Evolutionary conservation across 2,797 vertebrate genomes (phyloP), one percentile per base, ranked within the genome.

Genomic region (Spea hammondii): DNA sequence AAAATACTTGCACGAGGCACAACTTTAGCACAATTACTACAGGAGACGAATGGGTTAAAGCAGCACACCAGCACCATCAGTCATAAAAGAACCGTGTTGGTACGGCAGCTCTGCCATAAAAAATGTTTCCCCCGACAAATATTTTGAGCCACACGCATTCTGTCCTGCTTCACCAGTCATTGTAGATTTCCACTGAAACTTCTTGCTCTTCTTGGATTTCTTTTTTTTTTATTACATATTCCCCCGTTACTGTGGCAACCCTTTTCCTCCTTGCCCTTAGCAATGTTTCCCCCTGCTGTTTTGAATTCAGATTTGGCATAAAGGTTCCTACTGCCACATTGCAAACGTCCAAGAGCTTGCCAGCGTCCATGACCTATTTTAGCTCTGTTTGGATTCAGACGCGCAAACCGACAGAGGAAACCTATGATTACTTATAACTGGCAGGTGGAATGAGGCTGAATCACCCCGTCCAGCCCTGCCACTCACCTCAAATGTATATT

Each of bases 171-270:
- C 14, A 13, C 47, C 48, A 50, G 13, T 71, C 74, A 82, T 67
- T 75, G 77, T 79, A 82, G 8, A 5, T 73, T 83, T 82, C 71
- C 77, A 83, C 17, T 44, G 8, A 82, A 84, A 83, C 59, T 79
- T 74, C 8, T 62, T 69, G 46, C 17, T 78, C 0, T 44, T 80
- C 14, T 46, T 69, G 32, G 4, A 76, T 76, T 78, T 49, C 57
- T 17, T 44, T 74, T 83, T 51, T 67, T 14, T 48, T 79, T 83
- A 79, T 47, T 71, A 82, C 64, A 69, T 8, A 81, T 45, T 71
- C 80, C 74, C 0, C 8, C 44, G 62, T 44, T 77, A 13, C 11
- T 45, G 32, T 59, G 51, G 57, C 70, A 86, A 80, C 46, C 14
- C 17, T 47, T 70, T 65, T 65, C 48, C 72, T 78, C 83, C 47